Base-by-base conservation (phyloP, 2,888 invertebrate species). In the Halocaridina rubra region DNA sequence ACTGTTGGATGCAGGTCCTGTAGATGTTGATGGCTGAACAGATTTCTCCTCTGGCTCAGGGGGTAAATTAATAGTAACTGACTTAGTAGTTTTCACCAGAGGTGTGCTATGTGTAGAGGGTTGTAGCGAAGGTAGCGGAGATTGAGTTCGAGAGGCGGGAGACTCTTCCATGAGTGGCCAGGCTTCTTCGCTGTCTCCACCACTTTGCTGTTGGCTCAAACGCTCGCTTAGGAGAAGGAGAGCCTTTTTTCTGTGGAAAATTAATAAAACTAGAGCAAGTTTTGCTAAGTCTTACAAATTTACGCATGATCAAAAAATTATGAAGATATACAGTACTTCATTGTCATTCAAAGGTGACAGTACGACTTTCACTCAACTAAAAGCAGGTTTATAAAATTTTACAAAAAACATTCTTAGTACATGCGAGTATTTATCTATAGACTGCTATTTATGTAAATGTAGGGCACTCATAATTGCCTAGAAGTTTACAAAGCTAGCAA, bases 181-280 rank as follows among this genome's bases (percentile, higher is more conserved):
- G 3, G 85, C 81, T 67, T 74, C 81, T 32, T 81, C 78, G 24
- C 75, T 59, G 46, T 84, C 79, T 16, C 84, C 69, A 24, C 64
- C 79, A 53, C 33, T 74, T 69, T 86, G 85, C 46, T 84, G 84
- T 59, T 87, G 87, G 53, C 77, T 85, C 22, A 98, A 92, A 89
- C 98, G 93, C 92, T 98, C 97, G 91, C 96, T 98, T 88, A 98
- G 92, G 2, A 98, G 97, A 91, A 98, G 98, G 88, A 98, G 92
- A 39, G 98, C 98, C 90, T 98, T 96, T 95, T 97, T 97, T 90
- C 98, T 97, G 92, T 4, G 29, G 61, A 74, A 19, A 39, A 30
- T 30, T 19, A 10, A 7, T 16, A 16, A 76, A 46, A 27, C 27
- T 74, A 72, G 33, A 27, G 22, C 19, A 22, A 59, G n/a, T n/a